These are phyloP conservation scores for Corythoichthys intestinalis DNA, from an alignment of 2,113 vertebrate genomes.

Conservation along the genomic window DNA sequence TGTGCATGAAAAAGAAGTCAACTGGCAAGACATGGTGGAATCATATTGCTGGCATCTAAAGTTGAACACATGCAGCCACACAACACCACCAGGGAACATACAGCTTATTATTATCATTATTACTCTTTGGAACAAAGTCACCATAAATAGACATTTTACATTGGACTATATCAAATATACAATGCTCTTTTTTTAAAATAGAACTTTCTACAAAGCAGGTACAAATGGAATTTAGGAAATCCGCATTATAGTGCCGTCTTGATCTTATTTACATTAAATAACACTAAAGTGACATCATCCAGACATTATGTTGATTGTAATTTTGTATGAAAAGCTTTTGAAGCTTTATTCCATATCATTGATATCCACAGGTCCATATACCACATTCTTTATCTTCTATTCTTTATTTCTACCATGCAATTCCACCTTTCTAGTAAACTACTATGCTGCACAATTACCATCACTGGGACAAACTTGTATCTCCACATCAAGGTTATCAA, in stretches of 20 bases:
- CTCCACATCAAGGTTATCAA: too few species aligned
- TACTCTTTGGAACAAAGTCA: constrained; percentile 12
- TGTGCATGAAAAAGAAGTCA: constrained; percentile 11
- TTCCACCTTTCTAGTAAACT: too few species aligned
- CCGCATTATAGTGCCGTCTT: constrained; percentile 43
- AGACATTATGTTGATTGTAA: constrained; percentile 41
- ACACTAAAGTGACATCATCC: constrained; percentile 41
- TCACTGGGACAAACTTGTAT: too few species aligned
- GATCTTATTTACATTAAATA: constrained; percentile 60
- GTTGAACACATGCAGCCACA: constrained; percentile 50
- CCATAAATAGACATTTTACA: constrained; percentile 62
- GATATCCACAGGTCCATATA: neutral
- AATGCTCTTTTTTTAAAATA: constrained; percentile 65
- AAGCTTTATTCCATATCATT: neutral
- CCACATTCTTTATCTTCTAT: neutral
- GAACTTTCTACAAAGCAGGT: constrained; percentile 72
- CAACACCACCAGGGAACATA: constrained; percentile 19
- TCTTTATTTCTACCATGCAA: too few species aligned
- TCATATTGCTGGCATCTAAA: constrained; percentile 16
- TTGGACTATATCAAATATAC: constrained; percentile 69
- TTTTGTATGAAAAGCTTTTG: neutral
- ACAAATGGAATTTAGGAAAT: constrained; percentile 69
- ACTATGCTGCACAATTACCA: neutral
- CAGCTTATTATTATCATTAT: constrained; percentile 26
- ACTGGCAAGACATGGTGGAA: constrained; percentile 12